Evolutionary conservation across 2,113 vertebrate genomes (phyloP), one percentile per base, ranked within the genome.

Genomic region (Acanthisitta chloris): DNA sequence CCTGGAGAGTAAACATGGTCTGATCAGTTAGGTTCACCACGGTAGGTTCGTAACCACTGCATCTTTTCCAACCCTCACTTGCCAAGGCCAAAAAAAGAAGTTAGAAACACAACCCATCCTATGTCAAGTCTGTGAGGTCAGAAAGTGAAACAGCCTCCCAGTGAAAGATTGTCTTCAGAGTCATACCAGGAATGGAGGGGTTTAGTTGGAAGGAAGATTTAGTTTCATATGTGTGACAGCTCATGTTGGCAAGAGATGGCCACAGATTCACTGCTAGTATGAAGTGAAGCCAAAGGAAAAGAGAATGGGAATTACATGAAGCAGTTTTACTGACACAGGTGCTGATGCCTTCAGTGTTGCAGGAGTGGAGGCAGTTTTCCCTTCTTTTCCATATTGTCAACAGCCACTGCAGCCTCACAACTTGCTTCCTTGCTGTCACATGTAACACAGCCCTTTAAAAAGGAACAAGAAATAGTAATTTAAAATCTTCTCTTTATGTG

Each of bases 391-490:
- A 72, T 14, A 54, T 34, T 72, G 18, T 73, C 82, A 5, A 12
- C 28, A 72, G 64, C 25, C n/a, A 77, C 20, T 26, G 69, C 14
- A 38, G 86, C 43, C 36, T 59, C 91, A 65, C 49, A 70, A 1
- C 5, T 48, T 0, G 26, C 36, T 36, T 66, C 79, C 81, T 71
- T 80, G 77, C 77, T 36, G 73, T 90, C 64, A 33, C 96, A 96
- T 0, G 89, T 46, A 46, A 88, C 49, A 77, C 93, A 95, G 82
- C 91, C 98, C 98, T 98, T 88, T 43, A 36, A 57, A 87, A 96
- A 90, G 72, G 66, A 94, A 73, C 17, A 77, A 94, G 42, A 89
- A 61, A 83, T 2, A 61, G 6, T 1, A 9, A 40, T 58, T 83
- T 33, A 57, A 72, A 65, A 45, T 70, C n/a, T 79, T 21, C 40